Evolutionary conservation across 2,113 vertebrate species (phyloP), one percentile per base, ranked within the genome.

Genomic region (Crotalus tigris): DNA sequence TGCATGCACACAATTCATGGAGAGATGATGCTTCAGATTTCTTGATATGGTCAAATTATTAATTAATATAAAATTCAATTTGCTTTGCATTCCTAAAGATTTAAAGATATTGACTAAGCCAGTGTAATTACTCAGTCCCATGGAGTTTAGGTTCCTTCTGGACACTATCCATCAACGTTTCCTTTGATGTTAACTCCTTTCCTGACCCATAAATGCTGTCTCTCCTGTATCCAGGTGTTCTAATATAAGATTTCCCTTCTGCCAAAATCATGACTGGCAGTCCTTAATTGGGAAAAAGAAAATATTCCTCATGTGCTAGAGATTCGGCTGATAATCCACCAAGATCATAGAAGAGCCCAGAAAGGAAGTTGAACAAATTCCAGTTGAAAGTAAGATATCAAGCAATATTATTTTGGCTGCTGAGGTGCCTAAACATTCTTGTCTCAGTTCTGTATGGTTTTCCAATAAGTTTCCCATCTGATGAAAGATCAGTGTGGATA

Each of bases 361-460:
- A 44, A 93, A 96, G 93, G 93, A 95, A 93, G 87, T 95, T 94
- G 94, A 94, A 96, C 95, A 94, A 93, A 13, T 69, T 69, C 64
- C 64, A 33, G 33, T 15, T 69, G 64, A 69, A 69, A 69, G 29
- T 69, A 69, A 96, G 92, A 96, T 93, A 96, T 93, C 93, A 95
- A 93, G 91, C 91, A 94, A 93, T 95, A 97, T 88, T 95, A 95
- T 23, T 94, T 96, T 95, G 91, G 91, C 91, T 94, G 51, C 94
- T 94, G 95, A 95, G 95, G 96, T 96, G 96, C 95, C 92, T 96
- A 95, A 97, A 94, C 95, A 95, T 97, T 95, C 96, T 61, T 94
- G 93, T 94, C 91, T 96, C 94, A 95, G 94, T 91, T n/a, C 86
- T 95, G 94, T 94, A 94, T 94, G 91, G 94, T 90, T 94, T 96